Percentiles rank a stretch among this genome's conserved stretches.
Conservation (phyloP, 1,140 invertebrate species). For the Pemphigus obesinymphae region DNA sequence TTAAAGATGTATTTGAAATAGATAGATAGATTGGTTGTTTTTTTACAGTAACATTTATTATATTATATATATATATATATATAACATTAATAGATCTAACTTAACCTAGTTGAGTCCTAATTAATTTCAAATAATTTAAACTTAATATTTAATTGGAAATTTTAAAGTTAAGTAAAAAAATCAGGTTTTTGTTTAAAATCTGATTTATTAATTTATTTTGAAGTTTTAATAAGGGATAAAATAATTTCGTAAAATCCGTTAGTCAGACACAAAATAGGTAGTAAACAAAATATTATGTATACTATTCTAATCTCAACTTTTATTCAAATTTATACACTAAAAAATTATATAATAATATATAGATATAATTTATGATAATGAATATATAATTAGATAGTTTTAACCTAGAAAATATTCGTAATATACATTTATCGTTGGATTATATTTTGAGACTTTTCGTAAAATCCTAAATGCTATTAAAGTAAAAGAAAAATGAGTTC, state of each 20-base stretch:
- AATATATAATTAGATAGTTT: not conserved
- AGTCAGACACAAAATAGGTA: not conserved
- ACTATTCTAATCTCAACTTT: not conserved
- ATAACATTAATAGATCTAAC: too few species aligned
- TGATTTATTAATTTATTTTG: too few species aligned
- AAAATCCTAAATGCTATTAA: not conserved
- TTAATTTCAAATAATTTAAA: too few species aligned
- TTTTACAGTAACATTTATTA: too few species aligned
- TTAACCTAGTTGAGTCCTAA: too few species aligned
- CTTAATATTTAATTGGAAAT: too few species aligned
- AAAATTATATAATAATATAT: not conserved
- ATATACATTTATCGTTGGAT: not conserved
- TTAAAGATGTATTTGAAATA: too few species aligned
- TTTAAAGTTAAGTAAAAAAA: too few species aligned
- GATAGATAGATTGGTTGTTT: too few species aligned
- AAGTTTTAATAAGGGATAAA: not conserved
- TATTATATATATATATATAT: too few species aligned
- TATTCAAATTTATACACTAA: not conserved
- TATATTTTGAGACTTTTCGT: not conserved
- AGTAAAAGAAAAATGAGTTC: not conserved
- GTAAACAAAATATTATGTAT: not conserved
- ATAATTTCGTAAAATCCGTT: not conserved
- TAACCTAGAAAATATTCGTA: not conserved
- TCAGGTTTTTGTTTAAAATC: too few species aligned
- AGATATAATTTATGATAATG: constrained; percentile 4